Evolutionary conservation across 2,888 invertebrate species (phyloP), one percentile per base, ranked within the genome.

Genomic region (Cosmorhoe ocellata): DNA sequence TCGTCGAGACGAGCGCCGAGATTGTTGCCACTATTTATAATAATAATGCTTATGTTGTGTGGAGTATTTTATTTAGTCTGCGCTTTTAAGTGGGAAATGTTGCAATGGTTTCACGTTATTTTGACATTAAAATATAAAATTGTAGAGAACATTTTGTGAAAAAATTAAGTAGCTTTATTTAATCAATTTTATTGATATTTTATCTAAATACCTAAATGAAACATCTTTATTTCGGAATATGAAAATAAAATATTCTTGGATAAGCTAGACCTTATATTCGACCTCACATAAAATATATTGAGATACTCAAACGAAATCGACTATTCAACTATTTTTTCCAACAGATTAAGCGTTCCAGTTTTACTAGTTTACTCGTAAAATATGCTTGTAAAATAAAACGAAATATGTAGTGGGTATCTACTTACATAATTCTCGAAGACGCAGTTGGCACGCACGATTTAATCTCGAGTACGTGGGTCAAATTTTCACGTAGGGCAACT

Each of bases 1-100:
- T 67, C 72, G 36, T 72, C 74, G 68, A 76, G 78, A 75, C 75
- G 61, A 66, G 65, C 61, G 55, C 49, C 38, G 57, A 58, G 59
- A 58, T 59, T 61, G 55, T 56, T 58, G 58, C 59, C 54, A 60
- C 54, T 58, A 58, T 59, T 61, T 42, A 61, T 62, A 59, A 58
- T 59, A 59, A 59, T 59, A 55, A 48, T 45, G 44, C 56, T 54
- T 56, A 53, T 58, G 53, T 54, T 44, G 62, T 56, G 45, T 43
- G 38, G 42, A 56, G 56, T 62, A 62, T 58, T 62, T 62, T 62
- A 62, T 62, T 58, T 59, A 41, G 50, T 55, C 41, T 46, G 41
- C 13, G 41, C 22, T 39, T 47, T 53, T 54, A 42, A 49, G 41
- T 49, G 14, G 39, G 13, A 52, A 44, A 52, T 48, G 47, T 52